Evolutionary conservation across 2,113 vertebrate species (phyloP), one percentile per base, ranked within the genome.

Genomic region (Periophthalmodon schlosseri): DNA sequence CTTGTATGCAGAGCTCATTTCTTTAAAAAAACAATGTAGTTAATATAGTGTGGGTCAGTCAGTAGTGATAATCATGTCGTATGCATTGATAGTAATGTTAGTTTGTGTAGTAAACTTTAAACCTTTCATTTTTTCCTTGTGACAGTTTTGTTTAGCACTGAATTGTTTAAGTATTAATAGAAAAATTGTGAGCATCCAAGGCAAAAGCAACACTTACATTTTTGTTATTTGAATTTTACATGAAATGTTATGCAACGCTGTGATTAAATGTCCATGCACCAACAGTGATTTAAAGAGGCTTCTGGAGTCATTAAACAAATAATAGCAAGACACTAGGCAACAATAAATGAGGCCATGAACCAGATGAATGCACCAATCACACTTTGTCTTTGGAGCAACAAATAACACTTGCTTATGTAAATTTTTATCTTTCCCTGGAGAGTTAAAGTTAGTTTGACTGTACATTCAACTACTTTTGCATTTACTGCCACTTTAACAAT

Each of bases 281-380:
- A 78, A 56, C 18, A 68, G 79, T 87, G 78, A 88, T 83, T 85
- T 80, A 82, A 82, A 82, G 70, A 60, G 69, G 57, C 64, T 65
- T 58, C 1, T 57, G 64, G 63, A 60, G 84, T 86, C 72, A 81
- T 76, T 76, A 80, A 46, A 36, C 8, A 64, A 68, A 78, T 82
- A 84, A 84, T 76, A 72, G 72, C 77, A 74, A 77, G 74, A 70
- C 71, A 21, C 73, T 69, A 85, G 75, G 63, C 74, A 67, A 76
- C 68, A 84, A 87, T 77, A 86, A 87, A 89, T 71, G 79, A 85
- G 82, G 44, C 69, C 67, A 36, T 20, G 44, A 66, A 50, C 69
- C 18, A 21, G 63, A 83, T 77, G 69, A 86, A 74, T 75, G 72
- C 49, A 57, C 47, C 61, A 28, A 57, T 78, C 70, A 65, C 0